Evolutionary conservation across 1,140 invertebrate genomes (phyloP), one percentile per base, ranked within the genome.

Genomic region (Tetramorium simillimum): DNA sequence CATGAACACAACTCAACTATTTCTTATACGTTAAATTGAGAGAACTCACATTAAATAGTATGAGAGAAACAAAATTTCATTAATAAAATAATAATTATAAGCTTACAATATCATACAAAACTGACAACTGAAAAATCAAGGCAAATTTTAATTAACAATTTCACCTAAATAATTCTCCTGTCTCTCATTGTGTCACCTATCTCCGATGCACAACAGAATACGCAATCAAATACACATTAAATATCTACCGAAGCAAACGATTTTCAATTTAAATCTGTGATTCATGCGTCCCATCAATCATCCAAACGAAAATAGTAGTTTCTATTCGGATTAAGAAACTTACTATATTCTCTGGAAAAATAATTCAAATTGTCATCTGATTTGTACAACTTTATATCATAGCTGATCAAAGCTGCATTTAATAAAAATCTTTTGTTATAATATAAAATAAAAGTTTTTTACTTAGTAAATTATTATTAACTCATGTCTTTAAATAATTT

Each of bases 141-240:
- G 14, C 24, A 84, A 62, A 33, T 73, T 62, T 75, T 28, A 84
- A 73, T 84, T 73, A 75, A 43, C 28, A 62, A 60, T 84, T 75
- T 60, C 18, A 46, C 18, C n/a, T 67, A 18, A 84, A 75, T 62
- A 84, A 60, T 49, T 58, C 40, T 2, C 18, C 37, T 46, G 53
- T 73, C 40, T 60, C 37, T 7, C 37, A 37, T 56, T 4, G 7
- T 46, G 14, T 75, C 40, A 49, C n/a, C 14, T 46, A 60, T 33
- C 37, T 58, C 14, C 28, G 24, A 70, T 14, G 43, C 18, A 24
- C 49, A 21, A n/a, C 28, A 46, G 43, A 60, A 75, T 46, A 37
- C 24, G 53, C 80, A 75, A 75, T 84, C 69, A 75, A 84, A 73
- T 84, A 62, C n/a, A 6, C 67, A 75, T 84, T 84, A 84, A 84